phyloP scores from a whole-genome alignment of 2,797 vertebrate genomes.

The Melanotaenia pygmaea region DNA sequence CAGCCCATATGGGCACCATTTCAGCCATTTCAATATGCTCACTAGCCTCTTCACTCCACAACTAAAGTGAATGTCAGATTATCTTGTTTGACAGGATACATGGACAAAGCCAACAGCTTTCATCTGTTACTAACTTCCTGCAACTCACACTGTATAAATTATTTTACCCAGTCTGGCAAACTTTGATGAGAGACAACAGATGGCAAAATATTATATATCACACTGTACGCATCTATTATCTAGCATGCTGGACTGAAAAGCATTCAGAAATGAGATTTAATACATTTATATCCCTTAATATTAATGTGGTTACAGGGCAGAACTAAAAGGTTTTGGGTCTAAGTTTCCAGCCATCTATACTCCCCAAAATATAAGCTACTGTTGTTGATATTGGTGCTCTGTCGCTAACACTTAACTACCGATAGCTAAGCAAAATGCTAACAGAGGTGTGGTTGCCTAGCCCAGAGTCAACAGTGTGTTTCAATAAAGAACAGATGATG shows the following conservation, averaged over 20 bases:
- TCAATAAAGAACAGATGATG: conserved; percentile 32
- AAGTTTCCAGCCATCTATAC: conserved; percentile 43
- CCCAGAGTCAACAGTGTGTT: conserved; percentile 15
- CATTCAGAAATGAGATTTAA: conserved; percentile 35
- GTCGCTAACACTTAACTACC: conserved; percentile 22
- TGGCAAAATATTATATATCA: conserved; percentile 10
- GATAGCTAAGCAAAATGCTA: conserved; percentile 5
- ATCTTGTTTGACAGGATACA: conserved; percentile 1
- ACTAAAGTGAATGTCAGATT: conserved; percentile 21
- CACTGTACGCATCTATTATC: conserved; percentile 12
- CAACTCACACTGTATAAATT: not conserved
- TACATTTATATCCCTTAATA: conserved; percentile 11
- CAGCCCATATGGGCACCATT: not conserved
- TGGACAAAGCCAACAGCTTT: conserved; percentile 23
- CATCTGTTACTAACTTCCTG: not conserved
- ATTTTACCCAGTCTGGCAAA: conserved; percentile 16
- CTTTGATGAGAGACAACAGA: conserved; percentile 17
- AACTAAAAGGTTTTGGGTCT: conserved; percentile 26
- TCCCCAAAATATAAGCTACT: conserved; percentile 46
- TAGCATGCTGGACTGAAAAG: conserved; percentile 43
- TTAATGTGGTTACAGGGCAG: conserved; percentile 30
- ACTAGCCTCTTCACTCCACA: conserved; percentile 1
- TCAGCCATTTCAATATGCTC: conserved; percentile 2
- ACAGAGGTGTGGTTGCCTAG: conserved; percentile 10
- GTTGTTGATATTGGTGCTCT: conserved; percentile 35